Evolutionary conservation across 2,797 vertebrate species (phyloP).

Genomic region (Setipinna tenuifilis): DNA sequence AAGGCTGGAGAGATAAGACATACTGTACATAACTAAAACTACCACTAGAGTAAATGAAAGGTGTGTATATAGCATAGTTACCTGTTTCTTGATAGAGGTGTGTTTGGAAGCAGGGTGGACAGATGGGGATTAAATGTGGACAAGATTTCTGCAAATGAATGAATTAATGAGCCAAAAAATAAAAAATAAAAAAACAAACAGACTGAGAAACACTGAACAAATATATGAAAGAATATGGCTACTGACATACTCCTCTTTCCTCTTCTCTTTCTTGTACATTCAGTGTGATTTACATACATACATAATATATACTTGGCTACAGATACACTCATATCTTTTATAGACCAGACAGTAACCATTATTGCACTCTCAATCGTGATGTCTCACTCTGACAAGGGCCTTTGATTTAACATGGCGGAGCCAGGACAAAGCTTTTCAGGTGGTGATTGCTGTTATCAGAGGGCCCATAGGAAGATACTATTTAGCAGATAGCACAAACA

Average conservation of each 20-base stretch:
- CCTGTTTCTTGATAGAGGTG: constrained; percentile 55
- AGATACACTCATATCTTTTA: not conserved
- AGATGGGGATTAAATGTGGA: constrained; percentile 71
- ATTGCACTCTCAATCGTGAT: too few species aligned
- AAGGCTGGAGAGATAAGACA: not conserved
- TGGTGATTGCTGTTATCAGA: constrained; percentile 3
- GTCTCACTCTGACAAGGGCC: not conserved
- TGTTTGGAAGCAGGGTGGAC: constrained; percentile 47
- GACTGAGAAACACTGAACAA: not conserved
- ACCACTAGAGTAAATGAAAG: not conserved
- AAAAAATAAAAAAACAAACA: not conserved
- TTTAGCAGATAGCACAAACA: constrained; percentile 34
- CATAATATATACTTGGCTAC: constrained; percentile 6
- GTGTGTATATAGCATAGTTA: constrained; percentile 46
- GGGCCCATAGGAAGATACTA: constrained; percentile 17
- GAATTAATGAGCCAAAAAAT: constrained; percentile 28
- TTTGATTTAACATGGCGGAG: not conserved
- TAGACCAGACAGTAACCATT: not conserved
- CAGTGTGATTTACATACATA: not conserved
- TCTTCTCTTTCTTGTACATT: not conserved
- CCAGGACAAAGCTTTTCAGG: not conserved
- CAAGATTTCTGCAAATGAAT: constrained; percentile 64
- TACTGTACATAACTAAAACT: too few species aligned
- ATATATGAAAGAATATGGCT: not conserved
- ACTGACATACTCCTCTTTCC: not conserved